phyloP scores from a whole-genome alignment of 2,888 invertebrate species.

The Pyrocoelia pectoralis region DNA sequence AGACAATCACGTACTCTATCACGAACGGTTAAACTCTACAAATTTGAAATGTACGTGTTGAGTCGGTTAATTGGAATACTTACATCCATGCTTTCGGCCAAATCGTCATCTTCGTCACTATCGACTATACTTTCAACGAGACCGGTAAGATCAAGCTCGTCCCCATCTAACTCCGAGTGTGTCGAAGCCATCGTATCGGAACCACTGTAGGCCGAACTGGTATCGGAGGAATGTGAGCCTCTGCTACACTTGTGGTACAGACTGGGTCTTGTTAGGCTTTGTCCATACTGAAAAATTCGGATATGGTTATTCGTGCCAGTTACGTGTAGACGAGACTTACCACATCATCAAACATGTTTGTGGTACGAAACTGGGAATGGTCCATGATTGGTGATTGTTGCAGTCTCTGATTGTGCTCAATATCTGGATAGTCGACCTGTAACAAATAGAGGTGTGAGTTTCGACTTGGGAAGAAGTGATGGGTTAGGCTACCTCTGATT shows the following conservation, averaged over 20 bases:
- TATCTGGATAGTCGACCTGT: conserved; percentile 78
- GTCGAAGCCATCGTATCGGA: conserved; percentile 96
- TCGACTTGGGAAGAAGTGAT: not conserved
- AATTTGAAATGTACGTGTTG: conserved; percentile 28
- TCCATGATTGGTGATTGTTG: conserved; percentile 57
- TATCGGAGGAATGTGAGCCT: conserved; percentile 89
- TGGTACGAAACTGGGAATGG: conserved; percentile 54
- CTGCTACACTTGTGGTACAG: conserved; percentile 85
- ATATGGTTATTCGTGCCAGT: too few species aligned
- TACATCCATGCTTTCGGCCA: conserved; percentile 89
- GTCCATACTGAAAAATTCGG: conserved; percentile 57
- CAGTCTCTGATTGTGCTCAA: conserved; percentile 55
- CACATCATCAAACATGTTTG: conserved; percentile 57
- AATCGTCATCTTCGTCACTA: conserved; percentile 94
- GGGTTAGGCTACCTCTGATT: conserved; percentile 23
- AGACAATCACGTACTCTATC: conserved; percentile 97
- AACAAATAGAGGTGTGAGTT: conserved; percentile 46
- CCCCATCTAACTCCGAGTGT: conserved; percentile 81
- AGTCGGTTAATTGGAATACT: conserved; percentile 49
- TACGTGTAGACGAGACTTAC: too few species aligned
- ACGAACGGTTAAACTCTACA: conserved; percentile 83
- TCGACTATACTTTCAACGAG: conserved; percentile 95
- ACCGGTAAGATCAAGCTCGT: conserved; percentile 91
- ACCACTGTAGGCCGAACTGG: conserved; percentile 95
- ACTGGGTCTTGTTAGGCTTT: conserved; percentile 65